Evolutionary conservation across 2,797 vertebrate genomes (phyloP), one percentile per base, ranked within the genome.

Genomic region (Lophotriccus pileatus): DNA sequence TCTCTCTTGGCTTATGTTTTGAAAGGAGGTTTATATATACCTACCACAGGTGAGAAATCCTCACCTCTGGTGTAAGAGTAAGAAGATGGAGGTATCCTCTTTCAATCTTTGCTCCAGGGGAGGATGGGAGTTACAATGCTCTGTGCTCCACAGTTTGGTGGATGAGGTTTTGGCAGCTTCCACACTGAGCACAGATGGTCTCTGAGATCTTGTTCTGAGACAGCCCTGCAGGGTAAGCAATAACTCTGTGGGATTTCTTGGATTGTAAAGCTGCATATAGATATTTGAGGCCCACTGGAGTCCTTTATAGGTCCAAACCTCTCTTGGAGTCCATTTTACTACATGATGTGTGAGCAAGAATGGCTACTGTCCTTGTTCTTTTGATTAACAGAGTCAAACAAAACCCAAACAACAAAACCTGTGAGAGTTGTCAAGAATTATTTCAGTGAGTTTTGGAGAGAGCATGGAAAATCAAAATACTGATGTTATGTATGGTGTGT

Each of bases 191-290:
- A 44, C 91, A 93, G 84, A 95, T 82, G 84, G 78, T 67, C 69
- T 89, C 52, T 91, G 72, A 95, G 75, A 84, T 66, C 84, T 66
- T 93, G 72, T 87, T 88, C 66, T 25, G 74, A 91, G 81, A 89
- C 56, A 89, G 79, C 55, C 64, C 87, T 85, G 78, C 68, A 70
- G 87, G 44, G 24, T 83, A 92, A 92, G 96, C 87, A 94, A 64
- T 80, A 95, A 77, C 60, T 68, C 83, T 34, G 28, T 46, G 73
- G 49, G 24, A 64, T 64, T 87, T 94, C 87, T 77, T 85, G 64
- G 60, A 60, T 10, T 91, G 46, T 60, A 74, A 77, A 75, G 41
- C 37, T 60, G 32, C 41, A 67, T 20, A 14, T 10, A 59, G 83
- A 23, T 74, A 52, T 43, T 2, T 55, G 46, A 55, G n/a, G 76